Conservation (phyloP, 2,797 vertebrate genomes). For the Carapus acus region DNA sequence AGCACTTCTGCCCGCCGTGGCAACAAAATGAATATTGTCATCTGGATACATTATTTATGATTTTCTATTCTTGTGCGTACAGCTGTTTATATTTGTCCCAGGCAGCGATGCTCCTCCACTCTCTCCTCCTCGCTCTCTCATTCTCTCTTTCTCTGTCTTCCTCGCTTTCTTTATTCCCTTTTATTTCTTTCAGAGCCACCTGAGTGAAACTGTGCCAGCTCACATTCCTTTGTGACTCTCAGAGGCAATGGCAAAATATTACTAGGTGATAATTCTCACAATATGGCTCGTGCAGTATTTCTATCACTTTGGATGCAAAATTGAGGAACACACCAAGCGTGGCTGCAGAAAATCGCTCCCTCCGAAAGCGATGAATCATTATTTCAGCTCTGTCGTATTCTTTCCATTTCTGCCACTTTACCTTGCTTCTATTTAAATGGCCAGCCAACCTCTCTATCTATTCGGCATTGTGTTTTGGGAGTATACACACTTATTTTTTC, state of each 20-base stretch:
- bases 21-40: background rate
- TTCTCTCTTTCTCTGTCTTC: too few species aligned
- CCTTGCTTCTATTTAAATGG: background rate
- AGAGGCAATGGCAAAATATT: conserved; percentile 12
- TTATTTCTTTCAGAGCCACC: too few species aligned
- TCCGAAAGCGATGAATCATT: conserved; percentile 15
- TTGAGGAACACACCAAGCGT: conserved; percentile 11
- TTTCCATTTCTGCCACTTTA: conserved; percentile 1
- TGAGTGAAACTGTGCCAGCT: conserved; percentile 5
- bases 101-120: background rate
- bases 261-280: conserved; percentile 11
- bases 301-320: conserved; percentile 14
- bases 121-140: too few species aligned
- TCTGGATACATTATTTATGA: background rate
- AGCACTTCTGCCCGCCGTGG: background rate
- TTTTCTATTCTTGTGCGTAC: background rate
- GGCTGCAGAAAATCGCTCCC: conserved; percentile 15
- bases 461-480: background rate
- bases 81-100: background rate
- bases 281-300: conserved; percentile 28
- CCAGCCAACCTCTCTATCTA: conserved; percentile 2
- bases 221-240: background rate
- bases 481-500: too few species aligned
- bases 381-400: conserved; percentile 6
- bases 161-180: background rate